Evolutionary conservation across 2,113 vertebrate species (phyloP).

Genomic region (Pelvicachromis taeniatus): DNA sequence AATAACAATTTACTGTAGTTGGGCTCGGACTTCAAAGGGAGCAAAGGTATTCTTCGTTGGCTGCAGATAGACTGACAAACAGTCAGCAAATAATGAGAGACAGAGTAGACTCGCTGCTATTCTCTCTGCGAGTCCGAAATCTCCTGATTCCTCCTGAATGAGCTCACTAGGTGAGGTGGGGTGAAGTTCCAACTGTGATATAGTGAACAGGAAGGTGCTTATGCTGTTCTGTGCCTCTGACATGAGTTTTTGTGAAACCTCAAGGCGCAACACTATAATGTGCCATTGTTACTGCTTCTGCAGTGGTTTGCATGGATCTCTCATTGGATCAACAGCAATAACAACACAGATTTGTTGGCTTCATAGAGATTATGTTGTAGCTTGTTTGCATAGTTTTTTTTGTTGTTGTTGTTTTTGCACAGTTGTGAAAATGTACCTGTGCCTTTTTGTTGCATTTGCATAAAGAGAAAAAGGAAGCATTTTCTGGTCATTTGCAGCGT

Average conservation of each 20-base stretch:
- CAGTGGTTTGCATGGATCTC: neutral
- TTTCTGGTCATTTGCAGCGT: neutral
- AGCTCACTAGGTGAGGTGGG: constrained; percentile 5
- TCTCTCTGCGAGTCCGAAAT: constrained; percentile 33
- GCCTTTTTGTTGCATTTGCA: neutral
- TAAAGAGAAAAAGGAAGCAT: neutral
- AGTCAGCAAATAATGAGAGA: constrained; percentile 63
- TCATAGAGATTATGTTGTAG: neutral
- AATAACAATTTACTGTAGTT: constrained; percentile 59
- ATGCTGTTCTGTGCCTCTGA: neutral
- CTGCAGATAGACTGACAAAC: constrained; percentile 39
- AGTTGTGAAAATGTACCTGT: neutral
- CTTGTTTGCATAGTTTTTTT: neutral
- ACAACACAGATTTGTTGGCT: neutral
- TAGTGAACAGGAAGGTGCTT: neutral
- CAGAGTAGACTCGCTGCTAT: constrained; percentile 28
- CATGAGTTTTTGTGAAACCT: neutral
- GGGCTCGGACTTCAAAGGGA: constrained; percentile 54
- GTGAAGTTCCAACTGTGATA: neutral
- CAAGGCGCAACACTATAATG: neutral
- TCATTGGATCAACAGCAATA: neutral
- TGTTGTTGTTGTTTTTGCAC: neutral
- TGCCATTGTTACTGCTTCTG: neutral
- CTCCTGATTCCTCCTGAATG: constrained; percentile 35
- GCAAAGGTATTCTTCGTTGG: constrained; percentile 63